Conservation (phyloP, 2,113 vertebrate species). For the Elaphurus davidianus region DNA sequence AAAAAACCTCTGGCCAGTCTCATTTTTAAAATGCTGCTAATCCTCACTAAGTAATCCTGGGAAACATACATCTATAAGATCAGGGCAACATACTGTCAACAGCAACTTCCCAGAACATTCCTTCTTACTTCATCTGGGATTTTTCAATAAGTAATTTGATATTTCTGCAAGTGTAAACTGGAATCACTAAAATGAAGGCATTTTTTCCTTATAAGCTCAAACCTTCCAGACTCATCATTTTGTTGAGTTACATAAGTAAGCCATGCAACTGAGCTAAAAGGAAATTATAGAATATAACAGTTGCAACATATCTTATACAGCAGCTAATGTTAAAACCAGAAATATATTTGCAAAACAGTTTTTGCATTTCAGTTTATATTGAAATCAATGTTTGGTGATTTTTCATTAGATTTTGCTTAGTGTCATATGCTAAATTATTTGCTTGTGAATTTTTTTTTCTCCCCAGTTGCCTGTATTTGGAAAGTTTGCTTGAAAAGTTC, state of each 20-base stretch:
- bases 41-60: neutral
- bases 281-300: neutral
- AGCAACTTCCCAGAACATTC: conserved; percentile 34
- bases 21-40: neutral
- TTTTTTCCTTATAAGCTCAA: conserved; percentile 46
- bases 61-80: neutral
- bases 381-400: neutral
- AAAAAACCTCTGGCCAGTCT: neutral
- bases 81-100: neutral
- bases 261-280: conserved; percentile 14
- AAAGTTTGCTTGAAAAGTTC: conserved; percentile 18
- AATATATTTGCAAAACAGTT: neutral
- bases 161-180: conserved; percentile 52
- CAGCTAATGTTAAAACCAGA: neutral
- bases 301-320: neutral
- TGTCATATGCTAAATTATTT: conserved; percentile 17
- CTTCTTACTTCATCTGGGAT: conserved; percentile 24
- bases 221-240: conserved; percentile 19
- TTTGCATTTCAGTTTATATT: neutral
- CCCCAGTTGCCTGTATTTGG: neutral
- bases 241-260: neutral
- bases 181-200: conserved; percentile 24
- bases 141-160: conserved; percentile 55
- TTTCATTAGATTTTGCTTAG: neutral
- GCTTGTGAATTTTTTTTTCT: neutral